phyloP scores from a whole-genome alignment of 2,888 invertebrate species.

The Diogma glabrata region DNA sequence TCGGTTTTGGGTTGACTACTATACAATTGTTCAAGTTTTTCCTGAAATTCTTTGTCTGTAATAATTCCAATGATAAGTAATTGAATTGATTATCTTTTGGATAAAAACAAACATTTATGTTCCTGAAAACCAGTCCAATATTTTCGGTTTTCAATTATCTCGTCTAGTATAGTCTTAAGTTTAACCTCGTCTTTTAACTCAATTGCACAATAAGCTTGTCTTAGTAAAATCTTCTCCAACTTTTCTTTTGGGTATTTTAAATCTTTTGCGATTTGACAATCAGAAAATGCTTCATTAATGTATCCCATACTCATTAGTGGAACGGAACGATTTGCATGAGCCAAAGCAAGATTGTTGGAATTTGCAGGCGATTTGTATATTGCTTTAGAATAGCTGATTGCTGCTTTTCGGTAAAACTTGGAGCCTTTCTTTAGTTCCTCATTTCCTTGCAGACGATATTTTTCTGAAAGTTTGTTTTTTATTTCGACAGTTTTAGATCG shows the following conservation, averaged over 20 bases:
- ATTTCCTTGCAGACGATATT: not conserved
- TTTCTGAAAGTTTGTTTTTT: not conserved
- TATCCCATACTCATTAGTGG: conserved; percentile 22
- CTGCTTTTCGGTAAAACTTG: conserved; percentile 19
- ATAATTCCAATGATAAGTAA: no score
- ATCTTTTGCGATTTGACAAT: conserved; percentile 28
- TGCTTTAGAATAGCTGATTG: conserved; percentile 27
- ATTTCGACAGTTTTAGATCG: not conserved
- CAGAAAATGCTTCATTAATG: conserved; percentile 26
- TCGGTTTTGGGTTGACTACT: not conserved
- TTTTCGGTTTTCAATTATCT: no score
- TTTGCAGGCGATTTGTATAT: conserved; percentile 26
- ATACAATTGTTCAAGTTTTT: not conserved
- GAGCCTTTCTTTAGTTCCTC: not conserved
- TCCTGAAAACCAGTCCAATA: no score
- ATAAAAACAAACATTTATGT: no score
- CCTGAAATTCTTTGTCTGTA: not conserved
- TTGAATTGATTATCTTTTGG: no score
- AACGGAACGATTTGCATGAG: conserved; percentile 31
- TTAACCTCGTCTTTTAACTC: conserved; percentile 11
- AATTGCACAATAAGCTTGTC: conserved; percentile 17
- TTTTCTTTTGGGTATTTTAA: conserved; percentile 20
- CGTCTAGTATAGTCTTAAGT: conserved; percentile 1
- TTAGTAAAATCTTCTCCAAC: conserved; percentile 14
- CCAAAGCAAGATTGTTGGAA: conserved; percentile 22